Conservation (phyloP, 2,797 vertebrate species). For the Cynopterus sphinx region DNA sequence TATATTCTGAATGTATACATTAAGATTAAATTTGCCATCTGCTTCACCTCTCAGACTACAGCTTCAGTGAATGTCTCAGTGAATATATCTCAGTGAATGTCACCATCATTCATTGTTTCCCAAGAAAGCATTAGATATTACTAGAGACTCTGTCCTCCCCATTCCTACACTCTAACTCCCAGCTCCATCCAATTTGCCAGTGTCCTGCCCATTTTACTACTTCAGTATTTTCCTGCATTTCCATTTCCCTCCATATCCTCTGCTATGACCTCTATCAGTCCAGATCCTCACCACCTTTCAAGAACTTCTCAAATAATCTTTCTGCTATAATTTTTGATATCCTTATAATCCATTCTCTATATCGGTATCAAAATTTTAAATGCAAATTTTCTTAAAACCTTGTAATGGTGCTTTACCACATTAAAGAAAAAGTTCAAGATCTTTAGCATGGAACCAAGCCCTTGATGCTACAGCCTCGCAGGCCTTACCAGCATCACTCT, state of each 20-base stretch:
- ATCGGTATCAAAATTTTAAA: background rate
- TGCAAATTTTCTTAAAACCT: background rate
- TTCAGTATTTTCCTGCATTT: background rate
- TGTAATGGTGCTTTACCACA: background rate
- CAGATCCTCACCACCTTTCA: background rate
- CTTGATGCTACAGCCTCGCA: background rate
- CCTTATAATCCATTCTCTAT: background rate
- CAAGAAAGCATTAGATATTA: background rate
- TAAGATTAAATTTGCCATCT: background rate
- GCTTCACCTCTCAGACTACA: background rate
- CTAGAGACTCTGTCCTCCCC: background rate
- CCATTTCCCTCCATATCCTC: background rate
- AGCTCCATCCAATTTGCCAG: background rate
- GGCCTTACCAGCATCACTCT: background rate
- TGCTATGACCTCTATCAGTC: background rate
- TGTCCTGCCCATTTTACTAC: background rate
- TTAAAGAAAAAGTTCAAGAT: slow-evolving; percentile 1
- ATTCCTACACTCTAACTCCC: background rate
- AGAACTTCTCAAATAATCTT: background rate
- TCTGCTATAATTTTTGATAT: background rate
- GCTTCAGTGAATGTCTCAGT: background rate
- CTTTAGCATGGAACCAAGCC: background rate
- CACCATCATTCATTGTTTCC: background rate
- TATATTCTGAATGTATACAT: background rate
- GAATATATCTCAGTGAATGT: background rate